Evolutionary conservation across 2,888 invertebrate genomes (phyloP), one percentile per base, ranked within the genome.

Genomic region (Vanessa cardui): DNA sequence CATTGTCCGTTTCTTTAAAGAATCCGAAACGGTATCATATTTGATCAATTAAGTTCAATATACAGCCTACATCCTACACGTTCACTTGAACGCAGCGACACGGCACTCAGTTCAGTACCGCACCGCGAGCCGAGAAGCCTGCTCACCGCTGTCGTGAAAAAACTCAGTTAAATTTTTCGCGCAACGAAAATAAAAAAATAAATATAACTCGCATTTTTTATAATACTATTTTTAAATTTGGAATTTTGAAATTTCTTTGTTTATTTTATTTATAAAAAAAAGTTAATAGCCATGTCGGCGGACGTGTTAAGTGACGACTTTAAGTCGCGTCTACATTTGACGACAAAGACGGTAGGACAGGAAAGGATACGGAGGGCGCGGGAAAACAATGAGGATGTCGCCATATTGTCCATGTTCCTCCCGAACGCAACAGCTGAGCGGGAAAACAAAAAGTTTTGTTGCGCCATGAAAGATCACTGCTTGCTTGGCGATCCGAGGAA

Each of bases 361-460:
- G 97, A 97, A 18, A 94, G 96, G 83, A 96, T 97, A 80, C 94
- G 95, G 77, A 94, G 95, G 82, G 96, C 97, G 72, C 94, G 95
- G 89, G 96, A 97, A 79, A 95, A 95, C 83, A 96, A 97, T 87
- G 97, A 97, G 90, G 98, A 98, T 90, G 95, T 97, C 71, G 97
- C 97, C 64, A 95, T 98, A 78, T 92, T 97, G 78, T 96, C 97
- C 74, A 97, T 97, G 95, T 96, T 97, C 81, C 93, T 97, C 71
- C 96, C 97, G 58, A 94, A 94, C 77, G 94, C 94, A 47, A 94
- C 94, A 59, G 94, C 94, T 79, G 94, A 94, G 68, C 82, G 89
- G 78, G 95, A 95, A 79, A 95, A 95, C 81, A 96, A 96, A 83
- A 94, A 95, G 80, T 98, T 98, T 87, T 94, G 95, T 85, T 98